These are phyloP conservation scores for Sphaeramia orbicularis DNA, from an alignment of 2,797 vertebrate genomes.

Conservation along the genomic window DNA sequence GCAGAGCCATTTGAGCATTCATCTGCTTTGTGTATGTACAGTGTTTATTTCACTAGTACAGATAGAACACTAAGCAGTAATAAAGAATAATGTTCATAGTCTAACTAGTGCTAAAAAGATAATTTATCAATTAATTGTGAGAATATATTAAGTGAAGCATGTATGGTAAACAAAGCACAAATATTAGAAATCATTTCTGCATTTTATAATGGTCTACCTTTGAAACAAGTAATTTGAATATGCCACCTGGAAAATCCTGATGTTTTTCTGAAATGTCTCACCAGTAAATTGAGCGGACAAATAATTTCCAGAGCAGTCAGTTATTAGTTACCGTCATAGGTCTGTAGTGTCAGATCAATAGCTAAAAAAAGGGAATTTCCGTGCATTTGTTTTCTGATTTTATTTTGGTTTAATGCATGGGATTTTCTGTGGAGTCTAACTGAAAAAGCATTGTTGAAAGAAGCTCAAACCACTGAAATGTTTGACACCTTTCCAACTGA, in stretches of 20 bases:
- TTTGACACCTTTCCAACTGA: background rate
- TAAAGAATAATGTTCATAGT: background rate
- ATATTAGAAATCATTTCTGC: too few species aligned
- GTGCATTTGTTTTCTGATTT: background rate
- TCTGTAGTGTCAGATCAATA: background rate
- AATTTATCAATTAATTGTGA: too few species aligned
- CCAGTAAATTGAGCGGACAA: background rate
- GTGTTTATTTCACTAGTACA: background rate
- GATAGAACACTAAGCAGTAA: background rate
- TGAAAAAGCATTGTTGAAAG: background rate
- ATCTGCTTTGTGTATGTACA: conserved; percentile 6
- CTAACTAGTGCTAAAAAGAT: background rate
- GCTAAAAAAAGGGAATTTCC: background rate
- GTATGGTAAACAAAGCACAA: too few species aligned
- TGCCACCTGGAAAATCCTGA: too few species aligned
- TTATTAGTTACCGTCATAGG: too few species aligned
- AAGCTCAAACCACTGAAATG: background rate
- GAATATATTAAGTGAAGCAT: too few species aligned
- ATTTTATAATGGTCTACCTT: too few species aligned
- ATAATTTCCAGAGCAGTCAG: too few species aligned
- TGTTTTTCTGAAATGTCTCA: background rate
- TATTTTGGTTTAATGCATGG: background rate
- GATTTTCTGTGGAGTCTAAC: background rate
- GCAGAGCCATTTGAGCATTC: background rate
- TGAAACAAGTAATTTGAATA: too few species aligned